Conservation (phyloP, 2,113 vertebrate genomes). For the Sterna hirundo region DNA sequence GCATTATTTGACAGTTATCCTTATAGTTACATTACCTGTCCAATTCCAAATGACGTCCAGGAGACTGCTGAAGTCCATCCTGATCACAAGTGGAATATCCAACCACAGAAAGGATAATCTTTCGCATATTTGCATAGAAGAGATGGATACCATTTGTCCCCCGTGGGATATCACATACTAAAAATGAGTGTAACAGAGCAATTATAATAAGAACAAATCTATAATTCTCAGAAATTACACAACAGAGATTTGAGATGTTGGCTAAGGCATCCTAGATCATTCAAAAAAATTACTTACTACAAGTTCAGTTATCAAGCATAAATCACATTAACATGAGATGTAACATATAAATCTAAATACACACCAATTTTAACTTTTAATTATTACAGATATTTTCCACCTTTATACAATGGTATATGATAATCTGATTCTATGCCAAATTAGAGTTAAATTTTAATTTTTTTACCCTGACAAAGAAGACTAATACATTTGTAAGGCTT, state of each 20-base stretch:
- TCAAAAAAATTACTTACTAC: background rate
- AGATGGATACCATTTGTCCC: conserved; percentile 82
- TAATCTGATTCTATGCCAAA: background rate
- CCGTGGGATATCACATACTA: conserved; percentile 87
- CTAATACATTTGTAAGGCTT: background rate
- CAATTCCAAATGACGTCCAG: background rate
- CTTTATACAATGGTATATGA: background rate
- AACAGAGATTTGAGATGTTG: background rate
- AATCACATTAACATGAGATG: background rate
- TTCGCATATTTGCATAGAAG: conserved; percentile 88
- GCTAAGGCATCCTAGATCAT: background rate
- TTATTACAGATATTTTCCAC: background rate
- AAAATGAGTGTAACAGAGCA: background rate
- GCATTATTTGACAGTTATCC: background rate
- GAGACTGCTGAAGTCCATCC: conserved; percentile 51
- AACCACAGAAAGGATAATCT: conserved; percentile 81
- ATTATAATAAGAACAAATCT: background rate
- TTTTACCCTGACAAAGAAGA: background rate
- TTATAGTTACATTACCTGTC: conserved; percentile 75
- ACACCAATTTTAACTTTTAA: background rate
- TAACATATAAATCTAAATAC: background rate
- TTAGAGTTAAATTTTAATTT: background rate
- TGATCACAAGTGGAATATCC: conserved; percentile 52
- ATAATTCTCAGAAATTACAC: background rate
- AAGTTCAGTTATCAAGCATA: background rate